Conservation (phyloP, 2,888 invertebrate genomes). For the Ligdia adustata region DNA sequence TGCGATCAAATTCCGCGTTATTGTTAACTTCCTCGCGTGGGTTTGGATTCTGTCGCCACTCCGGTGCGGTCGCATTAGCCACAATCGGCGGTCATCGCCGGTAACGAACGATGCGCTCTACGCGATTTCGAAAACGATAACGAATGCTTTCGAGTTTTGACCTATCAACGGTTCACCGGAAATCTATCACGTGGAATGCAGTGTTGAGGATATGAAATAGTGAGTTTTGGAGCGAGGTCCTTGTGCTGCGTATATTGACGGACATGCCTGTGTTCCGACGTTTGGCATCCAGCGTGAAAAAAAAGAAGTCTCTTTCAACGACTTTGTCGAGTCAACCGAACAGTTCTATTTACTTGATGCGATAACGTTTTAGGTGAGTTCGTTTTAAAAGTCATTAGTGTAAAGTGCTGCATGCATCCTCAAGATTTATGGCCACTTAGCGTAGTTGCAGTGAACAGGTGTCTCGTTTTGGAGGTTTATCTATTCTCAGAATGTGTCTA, state of each 20-base stretch:
- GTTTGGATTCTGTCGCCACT: slow-evolving; percentile 42
- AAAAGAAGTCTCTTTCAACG: slow-evolving; percentile 72
- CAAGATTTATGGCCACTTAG: slow-evolving; percentile 50
- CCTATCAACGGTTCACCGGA: slow-evolving; percentile 18
- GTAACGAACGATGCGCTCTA: slow-evolving; percentile 56
- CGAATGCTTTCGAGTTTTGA: slow-evolving; percentile 16
- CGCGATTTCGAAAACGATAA: slow-evolving; percentile 38
- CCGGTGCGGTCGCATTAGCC: slow-evolving; percentile 28
- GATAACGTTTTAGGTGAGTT: slow-evolving; percentile 82
- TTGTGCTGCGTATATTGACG: slow-evolving; percentile 62
- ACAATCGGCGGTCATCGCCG: slow-evolving; percentile 48
- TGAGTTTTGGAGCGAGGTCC: slow-evolving; percentile 52
- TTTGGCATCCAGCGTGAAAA: slow-evolving; percentile 76
- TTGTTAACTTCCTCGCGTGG: slow-evolving; percentile 66
- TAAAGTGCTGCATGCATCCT: slow-evolving; percentile 50
- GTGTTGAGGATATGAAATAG: slow-evolving; percentile 69
- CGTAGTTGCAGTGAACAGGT: slow-evolving; percentile 44
- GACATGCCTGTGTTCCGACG: slow-evolving; percentile 78
- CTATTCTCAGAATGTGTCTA: slow-evolving; percentile 30
- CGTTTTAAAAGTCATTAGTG: slow-evolving; percentile 58
- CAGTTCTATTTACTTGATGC: slow-evolving; percentile 72
- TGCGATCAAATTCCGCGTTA: slow-evolving; percentile 51
- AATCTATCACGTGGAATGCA: slow-evolving; percentile 55
- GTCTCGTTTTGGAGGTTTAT: slow-evolving; percentile 34
- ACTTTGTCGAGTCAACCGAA: slow-evolving; percentile 58